A percentile compares a stretch with the other conserved stretches of the same genome.
Evolutionary conservation across 2,113 vertebrate species (phyloP).

Genomic region (Sorex fumeus): DNA sequence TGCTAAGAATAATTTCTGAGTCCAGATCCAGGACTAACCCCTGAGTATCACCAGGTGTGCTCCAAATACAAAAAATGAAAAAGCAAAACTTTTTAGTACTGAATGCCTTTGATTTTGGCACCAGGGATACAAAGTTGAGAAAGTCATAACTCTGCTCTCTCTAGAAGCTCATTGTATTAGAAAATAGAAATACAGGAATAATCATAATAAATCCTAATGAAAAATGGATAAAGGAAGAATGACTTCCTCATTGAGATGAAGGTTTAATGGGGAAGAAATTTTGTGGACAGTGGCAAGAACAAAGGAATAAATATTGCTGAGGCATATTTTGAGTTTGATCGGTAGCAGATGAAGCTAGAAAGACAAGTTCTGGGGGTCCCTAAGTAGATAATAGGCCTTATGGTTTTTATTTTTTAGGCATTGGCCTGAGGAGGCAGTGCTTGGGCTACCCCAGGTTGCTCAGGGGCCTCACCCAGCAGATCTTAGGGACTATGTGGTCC

Average conservation of each 20-base stretch:
- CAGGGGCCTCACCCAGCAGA: no score
- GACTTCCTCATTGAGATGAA: conserved; percentile 19
- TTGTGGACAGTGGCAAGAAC: not conserved
- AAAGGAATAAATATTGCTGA: not conserved
- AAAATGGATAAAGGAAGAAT: conserved; percentile 26
- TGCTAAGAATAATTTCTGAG: no score
- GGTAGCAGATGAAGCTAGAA: conserved; percentile 49
- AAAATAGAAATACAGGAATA: not conserved
- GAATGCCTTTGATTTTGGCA: conserved; percentile 18
- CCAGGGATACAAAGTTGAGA: conserved; percentile 52
- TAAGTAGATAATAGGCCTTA: not conserved
- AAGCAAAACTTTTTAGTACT: conserved; percentile 18
- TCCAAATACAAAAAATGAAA: no score
- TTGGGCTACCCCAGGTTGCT: no score
- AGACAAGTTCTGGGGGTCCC: not conserved
- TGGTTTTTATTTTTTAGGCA: conserved; percentile 34
- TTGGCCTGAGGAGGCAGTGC: not conserved
- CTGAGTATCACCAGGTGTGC: no score
- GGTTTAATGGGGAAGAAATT: not conserved
- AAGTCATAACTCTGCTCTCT: conserved; percentile 9
- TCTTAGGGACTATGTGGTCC: no score
- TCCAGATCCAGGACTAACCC: no score
- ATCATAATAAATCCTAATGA: not conserved
- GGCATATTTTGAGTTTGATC: conserved; percentile 11
- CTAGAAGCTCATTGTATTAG: not conserved